Base-by-base conservation (phyloP, 2,113 vertebrate genomes). In the Gymnarchus niloticus region DNA sequence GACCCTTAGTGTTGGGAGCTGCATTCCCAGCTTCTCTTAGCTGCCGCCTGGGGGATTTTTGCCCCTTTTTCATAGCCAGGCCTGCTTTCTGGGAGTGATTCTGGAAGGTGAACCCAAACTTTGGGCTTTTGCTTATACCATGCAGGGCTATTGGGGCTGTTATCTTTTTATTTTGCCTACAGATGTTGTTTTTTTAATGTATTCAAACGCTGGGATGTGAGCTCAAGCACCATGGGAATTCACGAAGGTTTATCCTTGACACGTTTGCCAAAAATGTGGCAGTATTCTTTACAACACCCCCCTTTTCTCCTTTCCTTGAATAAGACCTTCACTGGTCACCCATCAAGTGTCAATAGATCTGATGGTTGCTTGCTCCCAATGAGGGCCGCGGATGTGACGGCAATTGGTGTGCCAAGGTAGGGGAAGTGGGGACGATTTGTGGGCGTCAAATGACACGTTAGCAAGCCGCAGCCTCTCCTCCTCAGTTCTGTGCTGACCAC, bases 21-120 rank as follows among this genome's bases (percentile, higher is more conserved):
- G 1, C 9, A 21, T n/a, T 81, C 37, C 12, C 25, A 1, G 57
- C 84, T 88, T 87, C 86, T 83, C 88, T 85, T 86, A 59, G 86
- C 89, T 81, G 85, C 85, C 88, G 89, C 89, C 65, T 82, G 86
- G 82, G 87, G 89, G 88, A 89, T 9, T 54, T 3, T 90, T 89
- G 90, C 89, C 92, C 90, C 92, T 92, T 90, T 93, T 94, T 92
- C 91, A 89, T 89, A 89, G 87, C 85, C 90, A 89, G 89, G 90
- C 65, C 84, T 87, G 83, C 85, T 87, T 89, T 86, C 86, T 86
- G 87, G 85, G 89, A 89, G 88, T 93, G 91, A 91, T 93, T 89
- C 91, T 87, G 78, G 89, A 90, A 89, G 91, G 89, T 88, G 90
- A 88, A 89, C 90, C 90, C 88, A 91, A 91, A 93, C 86, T 86